Evolutionary conservation across 2,113 vertebrate species (phyloP), one percentile per base, ranked within the genome.

Genomic region (Sardina pilchardus): DNA sequence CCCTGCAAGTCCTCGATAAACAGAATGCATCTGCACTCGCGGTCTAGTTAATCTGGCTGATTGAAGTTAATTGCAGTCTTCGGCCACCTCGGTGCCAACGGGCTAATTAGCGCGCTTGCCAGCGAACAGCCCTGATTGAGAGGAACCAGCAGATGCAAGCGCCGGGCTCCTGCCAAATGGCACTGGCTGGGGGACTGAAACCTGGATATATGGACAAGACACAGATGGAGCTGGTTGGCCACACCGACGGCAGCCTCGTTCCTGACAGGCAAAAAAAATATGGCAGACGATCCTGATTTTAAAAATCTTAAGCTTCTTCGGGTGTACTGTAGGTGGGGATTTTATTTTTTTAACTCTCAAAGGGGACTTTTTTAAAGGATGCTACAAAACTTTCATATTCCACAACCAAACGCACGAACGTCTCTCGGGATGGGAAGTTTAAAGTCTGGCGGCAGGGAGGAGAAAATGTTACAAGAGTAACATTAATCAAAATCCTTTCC

Each of bases 11-110:
- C 30, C 26, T 26, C 7, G 63, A 71, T 71, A 71, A 34, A 71
- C 63, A 71, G 30, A 71, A 71, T 71, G 63, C 63, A 26, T 71
- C 63, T 71, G 63, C 63, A 71, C n/a, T 71, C 63, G 26, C 63
- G 26, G 63, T 34, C 63, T 34, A 71, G 26, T 71, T 71, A 34
- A 71, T 71, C 63, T 71, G 63, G 63, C 63, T 71, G 63, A 71
- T 71, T 30, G 63, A 71, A 71, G 63, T 71, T 71, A 71, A 71
- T 71, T 71, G 63, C 63, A 71, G 63, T 71, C 63, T 71, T 71
- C 30, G 63, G 63, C 63, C 63, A 71, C 63, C 63, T 12, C 4
- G 0, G 30, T 71, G 63, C 63, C 63, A 71, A 34, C 26, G 63
- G n/a, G 63, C 63, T 71, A 71, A 71, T 71, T 71, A 71, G 63